phyloP scores from a whole-genome alignment of 2,113 vertebrate genomes.

The Leuciscus idus region DNA sequence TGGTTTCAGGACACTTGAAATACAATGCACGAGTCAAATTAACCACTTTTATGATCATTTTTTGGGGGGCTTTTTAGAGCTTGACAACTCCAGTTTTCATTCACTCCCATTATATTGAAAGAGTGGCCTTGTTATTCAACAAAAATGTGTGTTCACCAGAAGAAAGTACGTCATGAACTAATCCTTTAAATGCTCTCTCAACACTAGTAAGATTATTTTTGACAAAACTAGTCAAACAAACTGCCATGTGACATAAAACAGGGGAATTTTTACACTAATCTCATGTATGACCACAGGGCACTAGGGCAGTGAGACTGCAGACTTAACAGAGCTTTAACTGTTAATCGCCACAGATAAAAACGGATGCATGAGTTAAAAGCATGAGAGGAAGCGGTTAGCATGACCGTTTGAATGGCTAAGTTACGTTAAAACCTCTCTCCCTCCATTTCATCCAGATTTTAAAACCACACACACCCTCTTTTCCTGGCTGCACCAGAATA shows the following conservation, averaged over 20 bases:
- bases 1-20: not conserved
- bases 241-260: not conserved
- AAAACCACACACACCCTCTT: constrained; percentile 15
- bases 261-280: not conserved
- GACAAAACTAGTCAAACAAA: not conserved
- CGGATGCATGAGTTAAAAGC: constrained; percentile 26
- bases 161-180: not conserved
- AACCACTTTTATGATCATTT: not conserved
- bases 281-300: constrained; percentile 1
- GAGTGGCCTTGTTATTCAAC: not conserved
- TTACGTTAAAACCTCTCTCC: constrained; percentile 87
- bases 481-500: constrained; percentile 43
- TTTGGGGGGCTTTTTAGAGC: not conserved
- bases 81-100: not conserved
- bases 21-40: not conserved
- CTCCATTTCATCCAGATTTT: constrained; percentile 27
- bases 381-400: not conserved
- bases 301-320: constrained; percentile 16
- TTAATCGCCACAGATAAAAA: constrained; percentile 13
- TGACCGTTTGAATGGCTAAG: constrained; percentile 68
- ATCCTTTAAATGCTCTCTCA: not conserved
- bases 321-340: not conserved
- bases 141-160: not conserved
- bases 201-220: not conserved
- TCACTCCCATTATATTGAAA: not conserved